phyloP scores from a whole-genome alignment of 2,888 invertebrate species.

The Galerucella pusilla region DNA sequence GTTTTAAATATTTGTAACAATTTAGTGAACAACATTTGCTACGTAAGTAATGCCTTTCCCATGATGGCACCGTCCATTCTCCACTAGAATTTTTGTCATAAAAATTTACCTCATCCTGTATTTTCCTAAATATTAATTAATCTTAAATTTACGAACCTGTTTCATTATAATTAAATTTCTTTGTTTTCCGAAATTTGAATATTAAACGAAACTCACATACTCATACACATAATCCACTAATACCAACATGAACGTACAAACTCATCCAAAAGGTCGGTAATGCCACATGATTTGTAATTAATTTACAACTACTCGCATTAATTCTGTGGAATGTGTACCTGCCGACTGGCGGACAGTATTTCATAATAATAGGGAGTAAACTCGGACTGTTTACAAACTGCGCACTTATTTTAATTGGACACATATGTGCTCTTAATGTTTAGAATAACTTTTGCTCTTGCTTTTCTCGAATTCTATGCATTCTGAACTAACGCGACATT shows the following conservation, averaged over 20 bases:
- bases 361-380: slow-evolving; percentile 38
- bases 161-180: background rate
- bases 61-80: no score
- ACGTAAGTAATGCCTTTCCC: no score
- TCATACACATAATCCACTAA: background rate
- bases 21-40: no score
- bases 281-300: slow-evolving; percentile 13
- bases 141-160: background rate
- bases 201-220: background rate
- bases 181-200: background rate
- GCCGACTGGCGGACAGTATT: slow-evolving; percentile 28
- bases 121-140: no score
- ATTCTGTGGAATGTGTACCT: slow-evolving; percentile 29
- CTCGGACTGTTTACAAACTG: slow-evolving; percentile 34
- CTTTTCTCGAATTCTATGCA: slow-evolving; percentile 6
- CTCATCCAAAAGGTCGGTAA: background rate
- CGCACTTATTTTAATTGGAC: slow-evolving; percentile 44
- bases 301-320: slow-evolving; percentile 14
- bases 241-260: background rate
- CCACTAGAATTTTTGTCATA: no score
- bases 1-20: no score
- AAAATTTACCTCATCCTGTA: no score
- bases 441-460: slow-evolving; percentile 32
- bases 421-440: slow-evolving; percentile 42
- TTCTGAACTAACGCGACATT: slow-evolving; percentile 10